Base-by-base conservation (phyloP, 2,113 vertebrate species). In the Epinephelus cyanopodus region DNA sequence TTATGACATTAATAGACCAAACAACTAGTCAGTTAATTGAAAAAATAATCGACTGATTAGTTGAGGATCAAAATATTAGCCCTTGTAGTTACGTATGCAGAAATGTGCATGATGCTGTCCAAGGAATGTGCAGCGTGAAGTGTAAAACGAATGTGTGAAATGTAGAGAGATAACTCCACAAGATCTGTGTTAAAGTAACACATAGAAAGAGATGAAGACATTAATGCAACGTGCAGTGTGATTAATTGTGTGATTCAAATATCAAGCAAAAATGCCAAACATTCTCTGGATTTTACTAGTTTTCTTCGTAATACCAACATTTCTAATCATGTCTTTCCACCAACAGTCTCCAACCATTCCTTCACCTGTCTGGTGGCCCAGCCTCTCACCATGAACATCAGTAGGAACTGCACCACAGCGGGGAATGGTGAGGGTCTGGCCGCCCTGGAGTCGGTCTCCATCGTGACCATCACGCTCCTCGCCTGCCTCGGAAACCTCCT, bases 401-500 rank as follows among this genome's bases (percentile, higher is more conserved):
- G 96, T 82, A 85, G 94, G 90, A 96, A 96, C 91, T 95, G 94
- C 93, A 96, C 96, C 68, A 76, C 87, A 54, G 92, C 89, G 84
- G 96, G 94, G 75, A 95, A 95, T 81, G 91, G 93, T 63, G 96
- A 92, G 1, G 96, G 92, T 0, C 66, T 90, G 71, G 86, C 94
- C 15, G 92, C 96, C 37, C 86, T 98, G 0, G 97, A 99, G 91
- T 96, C 97, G 0, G 76, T 97, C 52, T 96, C 97, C 82, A 97
- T 99, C 25, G 94, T 98, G 1, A 75, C 97, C 92, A 97, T 99
- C 87, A 95, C 97, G 6, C 91, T 98, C 50, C 94, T 97, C 0
- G 96, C 97, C 86, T 98, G 97, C 89, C 88, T 99, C 93, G 97
- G 98, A 78, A 99, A 99, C 95, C 93, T 99, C 76, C 88, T 98